Conservation (phyloP, 2,113 vertebrate genomes). For the Cyprinodon variegatus region DNA sequence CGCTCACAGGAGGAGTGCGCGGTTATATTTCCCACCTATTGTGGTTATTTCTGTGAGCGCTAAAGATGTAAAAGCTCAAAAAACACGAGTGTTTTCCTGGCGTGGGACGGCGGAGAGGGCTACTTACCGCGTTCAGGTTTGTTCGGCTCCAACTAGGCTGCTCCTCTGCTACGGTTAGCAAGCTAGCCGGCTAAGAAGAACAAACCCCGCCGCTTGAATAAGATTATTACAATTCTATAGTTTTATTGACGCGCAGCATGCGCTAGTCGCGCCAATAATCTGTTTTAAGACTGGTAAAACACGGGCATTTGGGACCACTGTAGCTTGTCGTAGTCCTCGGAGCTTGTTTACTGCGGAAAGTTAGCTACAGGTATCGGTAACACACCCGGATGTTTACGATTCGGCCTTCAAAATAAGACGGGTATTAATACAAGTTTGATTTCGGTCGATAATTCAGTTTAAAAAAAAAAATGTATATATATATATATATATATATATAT, state of each 20-base stretch:
- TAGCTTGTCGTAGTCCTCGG: constrained; percentile 14
- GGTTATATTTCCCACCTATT: neutral
- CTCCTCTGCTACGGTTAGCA: constrained; percentile 55
- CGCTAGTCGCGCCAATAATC: neutral
- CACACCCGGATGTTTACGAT: constrained; percentile 30
- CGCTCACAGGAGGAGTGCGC: neutral
- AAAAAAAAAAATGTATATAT: too few species aligned
- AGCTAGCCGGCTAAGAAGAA: constrained; percentile 44
- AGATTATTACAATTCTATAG: neutral
- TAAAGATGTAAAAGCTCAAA: neutral
- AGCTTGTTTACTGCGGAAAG: constrained; percentile 50
- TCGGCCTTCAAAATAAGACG: constrained; percentile 50
- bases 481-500: too few species aligned
- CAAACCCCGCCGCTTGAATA: neutral
- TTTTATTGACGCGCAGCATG: neutral
- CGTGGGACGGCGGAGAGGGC: neutral
- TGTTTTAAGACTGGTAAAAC: neutral
- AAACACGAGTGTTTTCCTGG: neutral
- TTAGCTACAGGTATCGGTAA: constrained; percentile 6
- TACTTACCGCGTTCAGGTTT: constrained; percentile 57
- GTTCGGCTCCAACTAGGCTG: constrained; percentile 11
- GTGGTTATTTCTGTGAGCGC: neutral
- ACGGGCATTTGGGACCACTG: constrained; percentile 1
- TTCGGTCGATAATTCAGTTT: too few species aligned
- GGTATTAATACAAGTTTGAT: neutral